Evolutionary conservation across 2,888 invertebrate species (phyloP), one percentile per base, ranked within the genome.

Genomic region (Ephialtes manifestator): DNA sequence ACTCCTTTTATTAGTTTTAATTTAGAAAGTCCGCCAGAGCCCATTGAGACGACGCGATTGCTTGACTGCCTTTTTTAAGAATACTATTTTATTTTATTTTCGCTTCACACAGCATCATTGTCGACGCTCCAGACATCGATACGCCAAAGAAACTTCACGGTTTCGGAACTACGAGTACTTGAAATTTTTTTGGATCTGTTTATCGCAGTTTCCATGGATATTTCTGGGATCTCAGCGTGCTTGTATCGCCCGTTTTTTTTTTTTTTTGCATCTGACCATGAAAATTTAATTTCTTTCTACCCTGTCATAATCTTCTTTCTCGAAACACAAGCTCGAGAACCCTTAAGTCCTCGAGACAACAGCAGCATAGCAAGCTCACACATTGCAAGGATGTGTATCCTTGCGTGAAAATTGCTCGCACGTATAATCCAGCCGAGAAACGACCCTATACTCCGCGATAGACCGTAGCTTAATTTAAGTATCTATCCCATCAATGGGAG

Each of bases 371-470:
- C 46, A 68, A 68, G 68, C 68, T 39, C 53, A 58, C 35, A 48
- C 39, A 35, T 24, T 28, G 55, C 53, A 24, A 39, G 74, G 31
- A 46, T 70, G 80, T 81, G 72, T 81, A 67, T 43, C 58, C 80
- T 67, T 39, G 67, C 80, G 80, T 81, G 65, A 81, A 81, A 81
- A 72, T 43, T 72, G 46, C 80, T 81, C 80, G 80, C 72, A 74
- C 67, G 67, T 55, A 81, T 81, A 74, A 72, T 65, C 72, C 72
- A 74, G 51, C 48, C 65, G 67, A 67, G 80, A 65, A 80, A 72
- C 72, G 80, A 81, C 80, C 80, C 80, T 67, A 72, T 67, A 74
- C 31, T 67, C 71, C 51, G 65, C 43, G 28, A 46, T 13, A 39
- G 67, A 55, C 67, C 46, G 46, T 67, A 18, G 72, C 78, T 79